Percentiles rank a stretch among this genome's conserved stretches.
phyloP scores from a whole-genome alignment of 2,888 invertebrate genomes.

The Cheilosia impressa region DNA sequence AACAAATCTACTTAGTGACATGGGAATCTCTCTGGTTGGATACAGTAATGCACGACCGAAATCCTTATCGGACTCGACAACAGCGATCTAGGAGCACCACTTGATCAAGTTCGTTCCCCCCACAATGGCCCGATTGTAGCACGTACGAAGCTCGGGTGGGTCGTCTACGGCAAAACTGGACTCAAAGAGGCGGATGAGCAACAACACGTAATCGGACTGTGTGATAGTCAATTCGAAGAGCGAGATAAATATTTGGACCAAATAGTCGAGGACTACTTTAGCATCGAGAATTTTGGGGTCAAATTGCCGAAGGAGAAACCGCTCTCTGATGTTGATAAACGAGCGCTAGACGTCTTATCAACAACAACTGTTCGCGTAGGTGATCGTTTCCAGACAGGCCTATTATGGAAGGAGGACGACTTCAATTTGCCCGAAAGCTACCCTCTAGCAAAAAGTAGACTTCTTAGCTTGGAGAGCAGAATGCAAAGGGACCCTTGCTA shows the following conservation, averaged over 20 bases:
- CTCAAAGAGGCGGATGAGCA: too few species aligned
- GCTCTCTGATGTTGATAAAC: not conserved
- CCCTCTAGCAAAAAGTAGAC: slow-evolving; percentile 39
- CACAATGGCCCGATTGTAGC: slow-evolving; percentile 33
- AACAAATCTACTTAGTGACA: not conserved
- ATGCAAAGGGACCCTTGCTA: slow-evolving; percentile 46
- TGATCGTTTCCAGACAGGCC: slow-evolving; percentile 1
- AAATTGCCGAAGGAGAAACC: slow-evolving; percentile 4
- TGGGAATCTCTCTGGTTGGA: slow-evolving; percentile 9
- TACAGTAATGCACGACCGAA: slow-evolving; percentile 20
- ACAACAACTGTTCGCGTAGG: not conserved
- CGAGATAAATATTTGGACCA: not conserved
- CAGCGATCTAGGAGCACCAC: slow-evolving; percentile 27
- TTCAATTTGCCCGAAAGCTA: slow-evolving; percentile 50
- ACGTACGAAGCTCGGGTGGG: slow-evolving; percentile 41
- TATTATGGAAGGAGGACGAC: slow-evolving; percentile 57
- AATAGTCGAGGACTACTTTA: slow-evolving; percentile 24
- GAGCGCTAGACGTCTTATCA: slow-evolving; percentile 10
- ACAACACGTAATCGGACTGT: slow-evolving; percentile 3
- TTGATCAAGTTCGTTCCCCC: slow-evolving; percentile 2
- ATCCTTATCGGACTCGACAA: slow-evolving; percentile 49
- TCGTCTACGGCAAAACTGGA: slow-evolving; percentile 13
- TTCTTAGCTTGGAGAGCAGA: slow-evolving; percentile 46
- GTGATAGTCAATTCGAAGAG: not conserved
- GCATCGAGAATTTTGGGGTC: slow-evolving; percentile 28